Evolutionary conservation across 2,888 invertebrate species (phyloP).

Genomic region (Tiliacea citrago): DNA sequence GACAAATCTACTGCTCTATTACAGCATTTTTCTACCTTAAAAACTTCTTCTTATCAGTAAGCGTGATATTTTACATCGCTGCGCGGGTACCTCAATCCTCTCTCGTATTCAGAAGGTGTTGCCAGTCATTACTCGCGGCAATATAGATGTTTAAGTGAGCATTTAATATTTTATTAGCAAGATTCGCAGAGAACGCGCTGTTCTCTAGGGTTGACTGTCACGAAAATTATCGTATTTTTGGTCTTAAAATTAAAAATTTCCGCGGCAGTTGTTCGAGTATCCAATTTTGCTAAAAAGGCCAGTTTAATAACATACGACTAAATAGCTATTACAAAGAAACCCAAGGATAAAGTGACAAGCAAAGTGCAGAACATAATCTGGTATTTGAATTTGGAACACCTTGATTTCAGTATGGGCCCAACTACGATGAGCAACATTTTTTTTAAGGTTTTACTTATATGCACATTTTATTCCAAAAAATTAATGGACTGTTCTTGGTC

Average conservation of each 20-base stretch:
- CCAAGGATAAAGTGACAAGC: too few relatives aligned
- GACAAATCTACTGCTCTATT: neutral
- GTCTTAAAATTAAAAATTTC: neutral
- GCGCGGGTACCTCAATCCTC: slow-evolving; percentile 60
- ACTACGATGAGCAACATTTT: too few relatives aligned
- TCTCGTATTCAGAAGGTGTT: slow-evolving; percentile 89
- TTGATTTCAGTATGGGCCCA: too few relatives aligned
- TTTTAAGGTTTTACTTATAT: too few relatives aligned
- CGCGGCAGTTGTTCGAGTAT: neutral
- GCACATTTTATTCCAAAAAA: too few relatives aligned
- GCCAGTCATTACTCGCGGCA: slow-evolving; percentile 85
- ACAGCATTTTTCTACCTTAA: neutral
- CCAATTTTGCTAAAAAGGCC: neutral
- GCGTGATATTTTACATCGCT: slow-evolving; percentile 43
- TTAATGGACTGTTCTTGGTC: too few relatives aligned
- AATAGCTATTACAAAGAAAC: too few relatives aligned
- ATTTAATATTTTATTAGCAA: slow-evolving; percentile 88
- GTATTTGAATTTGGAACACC: too few relatives aligned
- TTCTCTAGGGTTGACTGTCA: slow-evolving; percentile 70
- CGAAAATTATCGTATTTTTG: neutral
- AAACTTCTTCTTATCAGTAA: slow-evolving; percentile 47
- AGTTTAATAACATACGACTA: neutral
- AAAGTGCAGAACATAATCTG: too few relatives aligned
- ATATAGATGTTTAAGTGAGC: slow-evolving; percentile 87
- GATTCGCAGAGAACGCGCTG: slow-evolving; percentile 78